A percentile compares a stretch with the other conserved stretches of the same genome.
Conservation (phyloP, 2,888 invertebrate species). For the Bembecia ichneumoniformis region DNA sequence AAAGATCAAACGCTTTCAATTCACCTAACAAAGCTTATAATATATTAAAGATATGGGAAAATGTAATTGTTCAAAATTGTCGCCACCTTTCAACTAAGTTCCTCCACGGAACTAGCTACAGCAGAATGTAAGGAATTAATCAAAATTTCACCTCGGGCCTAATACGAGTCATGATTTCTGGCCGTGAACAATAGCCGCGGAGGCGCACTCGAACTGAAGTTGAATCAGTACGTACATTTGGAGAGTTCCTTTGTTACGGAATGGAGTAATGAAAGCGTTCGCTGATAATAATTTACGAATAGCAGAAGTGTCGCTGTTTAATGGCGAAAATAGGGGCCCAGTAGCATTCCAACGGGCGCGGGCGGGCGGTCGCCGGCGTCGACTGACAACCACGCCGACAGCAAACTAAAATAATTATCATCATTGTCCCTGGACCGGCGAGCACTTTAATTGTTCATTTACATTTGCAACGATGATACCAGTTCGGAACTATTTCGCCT, state of each 20-base stretch:
- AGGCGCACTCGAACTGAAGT: constrained; percentile 59
- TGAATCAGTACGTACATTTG: constrained; percentile 63
- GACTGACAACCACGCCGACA: constrained; percentile 64
- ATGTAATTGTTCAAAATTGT: constrained; percentile 41
- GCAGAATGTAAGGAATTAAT: constrained; percentile 61
- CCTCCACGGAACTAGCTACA: constrained; percentile 37
- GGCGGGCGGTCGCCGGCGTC: constrained; percentile 25
- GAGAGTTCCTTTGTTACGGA: constrained; percentile 64
- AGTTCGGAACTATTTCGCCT: constrained; percentile 66
- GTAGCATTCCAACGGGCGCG: constrained; percentile 57
- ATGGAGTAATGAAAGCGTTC: constrained; percentile 67
- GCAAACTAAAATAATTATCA: constrained; percentile 72
- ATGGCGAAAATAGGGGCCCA: constrained; percentile 51
- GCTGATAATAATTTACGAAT: constrained; percentile 71
- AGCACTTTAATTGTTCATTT: constrained; percentile 72
- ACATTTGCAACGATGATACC: constrained; percentile 71
- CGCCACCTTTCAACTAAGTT: constrained; percentile 46
- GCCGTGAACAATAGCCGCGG: constrained; percentile 52
- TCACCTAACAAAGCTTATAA: too few species aligned
- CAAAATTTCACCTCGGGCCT: constrained; percentile 67
- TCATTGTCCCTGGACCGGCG: constrained; percentile 68
- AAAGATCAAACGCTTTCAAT: too few species aligned
- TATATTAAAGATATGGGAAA: constrained; percentile 9
- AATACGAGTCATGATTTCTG: constrained; percentile 63
- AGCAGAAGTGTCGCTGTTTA: constrained; percentile 71